Evolutionary conservation across 2,888 invertebrate genomes (phyloP).

Genomic region (Eueremaeus valkanovi): DNA sequence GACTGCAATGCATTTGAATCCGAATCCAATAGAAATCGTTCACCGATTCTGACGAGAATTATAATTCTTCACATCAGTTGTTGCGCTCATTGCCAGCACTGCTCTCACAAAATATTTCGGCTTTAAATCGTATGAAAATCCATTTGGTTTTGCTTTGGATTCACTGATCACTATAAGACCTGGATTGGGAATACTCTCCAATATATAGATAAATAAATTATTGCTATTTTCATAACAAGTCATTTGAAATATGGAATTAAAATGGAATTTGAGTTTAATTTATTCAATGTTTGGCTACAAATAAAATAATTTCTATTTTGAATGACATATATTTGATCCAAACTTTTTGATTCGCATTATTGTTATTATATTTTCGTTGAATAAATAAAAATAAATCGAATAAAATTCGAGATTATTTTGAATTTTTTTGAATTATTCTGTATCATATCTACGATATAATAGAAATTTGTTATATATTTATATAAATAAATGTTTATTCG

Average conservation of each 20-base stretch:
- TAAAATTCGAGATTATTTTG: too few relatives aligned
- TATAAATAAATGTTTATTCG: too few relatives aligned
- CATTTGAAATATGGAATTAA: too few relatives aligned
- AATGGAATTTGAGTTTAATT: neutral
- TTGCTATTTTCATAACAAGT: slow-evolving; percentile 3
- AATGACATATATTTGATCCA: neutral
- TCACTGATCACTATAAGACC: neutral
- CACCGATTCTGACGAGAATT: slow-evolving; percentile 5
- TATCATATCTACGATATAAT: too few relatives aligned
- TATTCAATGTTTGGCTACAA: neutral
- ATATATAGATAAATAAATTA: slow-evolving; percentile 24
- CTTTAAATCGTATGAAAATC: neutral
- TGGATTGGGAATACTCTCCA: neutral
- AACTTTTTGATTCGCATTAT: too few relatives aligned
- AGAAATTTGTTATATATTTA: too few relatives aligned
- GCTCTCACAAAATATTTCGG: neutral
- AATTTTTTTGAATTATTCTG: too few relatives aligned
- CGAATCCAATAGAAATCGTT: slow-evolving; percentile 20
- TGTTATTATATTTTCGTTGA: too few relatives aligned
- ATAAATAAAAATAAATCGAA: too few relatives aligned
- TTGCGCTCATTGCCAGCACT: neutral
- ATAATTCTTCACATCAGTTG: slow-evolving; percentile 24
- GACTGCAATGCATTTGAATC: slow-evolving; percentile 20
- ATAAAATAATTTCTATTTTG: neutral
- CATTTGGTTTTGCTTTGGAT: neutral